Conservation (phyloP, 1,140 invertebrate species). For the Lanistes nyassanus region DNA sequence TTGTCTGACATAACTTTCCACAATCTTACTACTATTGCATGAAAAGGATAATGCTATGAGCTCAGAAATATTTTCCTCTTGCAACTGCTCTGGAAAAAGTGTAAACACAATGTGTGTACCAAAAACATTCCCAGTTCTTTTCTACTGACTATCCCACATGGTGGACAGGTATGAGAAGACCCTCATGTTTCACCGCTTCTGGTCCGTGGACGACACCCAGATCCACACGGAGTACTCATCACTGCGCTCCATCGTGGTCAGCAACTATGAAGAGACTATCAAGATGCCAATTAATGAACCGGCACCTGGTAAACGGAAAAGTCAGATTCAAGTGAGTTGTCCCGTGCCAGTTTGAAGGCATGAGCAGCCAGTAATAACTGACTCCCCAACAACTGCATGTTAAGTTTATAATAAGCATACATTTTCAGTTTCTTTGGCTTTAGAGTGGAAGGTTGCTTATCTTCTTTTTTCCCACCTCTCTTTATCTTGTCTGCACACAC, state of each 20-base stretch:
- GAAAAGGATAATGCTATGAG: neutral
- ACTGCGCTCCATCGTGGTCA: conserved; percentile 94
- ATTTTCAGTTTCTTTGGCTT: conserved; percentile 57
- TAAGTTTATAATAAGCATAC: too few species aligned
- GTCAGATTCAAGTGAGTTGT: conserved; percentile 81
- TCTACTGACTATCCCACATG: neutral
- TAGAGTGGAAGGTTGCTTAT: too few species aligned
- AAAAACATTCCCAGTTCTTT: too few species aligned
- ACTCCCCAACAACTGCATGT: too few species aligned
- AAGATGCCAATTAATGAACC: conserved; percentile 99
- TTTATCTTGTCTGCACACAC: too few species aligned
- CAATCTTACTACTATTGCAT: neutral
- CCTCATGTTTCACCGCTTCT: conserved; percentile 96
- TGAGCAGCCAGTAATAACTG: neutral
- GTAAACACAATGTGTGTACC: too few species aligned
- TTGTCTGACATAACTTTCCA: neutral
- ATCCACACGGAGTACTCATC: conserved; percentile 97
- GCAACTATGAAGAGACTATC: conserved; percentile 97
- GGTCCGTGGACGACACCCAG: conserved; percentile 98
- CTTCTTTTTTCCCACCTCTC: too few species aligned
- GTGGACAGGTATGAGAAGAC: conserved; percentile 84
- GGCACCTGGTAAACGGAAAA: conserved; percentile 93
- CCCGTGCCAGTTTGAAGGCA: neutral
- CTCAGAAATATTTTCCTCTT: neutral
- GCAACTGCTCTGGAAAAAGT: too few species aligned